Evolutionary conservation across 1,140 invertebrate species (phyloP).

Genomic region (Linepithema humile): DNA sequence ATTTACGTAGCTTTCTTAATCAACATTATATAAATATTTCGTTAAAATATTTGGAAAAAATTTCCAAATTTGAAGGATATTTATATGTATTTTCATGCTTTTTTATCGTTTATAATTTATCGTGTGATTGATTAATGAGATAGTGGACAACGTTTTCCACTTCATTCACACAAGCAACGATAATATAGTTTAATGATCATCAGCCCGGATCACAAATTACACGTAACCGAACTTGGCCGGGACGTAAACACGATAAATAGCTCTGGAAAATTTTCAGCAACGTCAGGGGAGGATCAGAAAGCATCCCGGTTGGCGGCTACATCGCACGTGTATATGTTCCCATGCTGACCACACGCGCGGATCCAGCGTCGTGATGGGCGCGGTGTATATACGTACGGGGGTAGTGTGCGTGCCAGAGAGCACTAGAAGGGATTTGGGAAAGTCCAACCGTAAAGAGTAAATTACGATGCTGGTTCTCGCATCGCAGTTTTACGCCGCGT

Average conservation of each 20-base stretch:
- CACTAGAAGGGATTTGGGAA: constrained; percentile 75
- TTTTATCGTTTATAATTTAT: not conserved
- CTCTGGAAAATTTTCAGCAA: constrained; percentile 45
- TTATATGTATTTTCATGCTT: not conserved
- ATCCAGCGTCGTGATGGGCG: constrained; percentile 1
- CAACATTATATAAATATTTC: not conserved
- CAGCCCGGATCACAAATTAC: constrained; percentile 23
- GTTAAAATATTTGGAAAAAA: not conserved
- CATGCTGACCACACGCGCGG: constrained; percentile 3
- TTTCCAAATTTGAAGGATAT: not conserved
- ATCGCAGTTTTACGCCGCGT: constrained; percentile 75
- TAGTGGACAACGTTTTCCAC: not conserved
- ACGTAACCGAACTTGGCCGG: constrained; percentile 3
- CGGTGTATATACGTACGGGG: not conserved
- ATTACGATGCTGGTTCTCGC: constrained; percentile 78
- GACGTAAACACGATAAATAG: constrained; percentile 48
- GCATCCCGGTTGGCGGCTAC: not conserved
- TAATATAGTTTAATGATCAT: not conserved
- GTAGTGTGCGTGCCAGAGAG: constrained; percentile 34
- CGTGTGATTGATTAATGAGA: not conserved
- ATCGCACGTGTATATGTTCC: constrained; percentile 29
- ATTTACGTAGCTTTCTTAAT: not conserved
- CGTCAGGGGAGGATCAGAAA: constrained; percentile 29
- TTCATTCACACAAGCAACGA: not conserved
- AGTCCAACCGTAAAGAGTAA: constrained; percentile 78